Evolutionary conservation across 2,113 vertebrate genomes (phyloP), one percentile per base, ranked within the genome.

Genomic region (Sander lucioperca): DNA sequence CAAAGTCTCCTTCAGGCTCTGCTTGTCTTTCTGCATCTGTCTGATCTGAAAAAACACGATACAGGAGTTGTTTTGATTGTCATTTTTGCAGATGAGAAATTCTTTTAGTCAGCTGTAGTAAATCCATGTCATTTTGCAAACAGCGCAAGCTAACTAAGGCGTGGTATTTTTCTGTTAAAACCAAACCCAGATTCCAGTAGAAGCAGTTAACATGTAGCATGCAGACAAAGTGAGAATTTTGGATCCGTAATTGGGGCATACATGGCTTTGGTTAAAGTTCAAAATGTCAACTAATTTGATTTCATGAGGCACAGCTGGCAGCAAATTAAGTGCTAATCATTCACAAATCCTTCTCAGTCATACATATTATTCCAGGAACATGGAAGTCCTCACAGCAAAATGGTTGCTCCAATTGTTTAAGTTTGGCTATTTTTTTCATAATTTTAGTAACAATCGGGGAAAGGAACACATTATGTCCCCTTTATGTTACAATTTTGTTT

Each of bases 261-360:
- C 71, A 83, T 88, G 82, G 85, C 58, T 92, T 87, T 92, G 84
- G 87, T 94, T 94, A 80, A 82, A 92, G 86, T 87, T 93, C 82
- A 90, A 95, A 94, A 93, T 89, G 90, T 88, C 84, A 89, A 65
- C 87, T 89, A 91, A 93, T 95, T 92, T 91, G 77, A 88, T 91
- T 93, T 94, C 84, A 93, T 86, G 89, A 87, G 82, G 58, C 83
- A 72, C 86, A 91, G 85, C 79, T 94, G 92, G 91, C 80, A 69
- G 59, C 68, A 77, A 88, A 91, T 93, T 74, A 90, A 84, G 75
- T 74, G 79, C 74, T 92, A 91, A 95, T 94, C 86, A 86, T 84
- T 91, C 88, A 91, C 90, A 91, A 89, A 92, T 90, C 89, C 79
- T 83, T 77, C 61, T 85, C 80, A 76, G 71, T 79, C 66, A 83